These are phyloP conservation scores for Philereme vetulata DNA, from an alignment of 2,888 invertebrate species.

Conservation along the genomic window DNA sequence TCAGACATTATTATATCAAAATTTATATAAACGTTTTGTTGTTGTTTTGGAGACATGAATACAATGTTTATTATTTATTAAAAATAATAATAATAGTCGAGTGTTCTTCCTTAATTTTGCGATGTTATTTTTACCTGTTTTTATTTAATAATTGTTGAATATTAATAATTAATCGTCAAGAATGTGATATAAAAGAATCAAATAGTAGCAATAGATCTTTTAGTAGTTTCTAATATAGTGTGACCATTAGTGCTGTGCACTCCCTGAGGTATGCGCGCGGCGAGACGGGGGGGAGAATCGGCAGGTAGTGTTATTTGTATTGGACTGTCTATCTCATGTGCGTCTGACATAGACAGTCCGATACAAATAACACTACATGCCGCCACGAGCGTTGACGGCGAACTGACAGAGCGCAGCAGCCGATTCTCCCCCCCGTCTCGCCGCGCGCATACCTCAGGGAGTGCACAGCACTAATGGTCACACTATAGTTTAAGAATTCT, in stretches of 20 bases:
- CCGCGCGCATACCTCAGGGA: no score
- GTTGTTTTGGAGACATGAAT: constrained; percentile 38
- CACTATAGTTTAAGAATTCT: constrained; percentile 43
- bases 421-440: no score
- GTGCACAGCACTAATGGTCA: no score
- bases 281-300: no score
- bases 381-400: no score
- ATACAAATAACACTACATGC: no score
- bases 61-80: constrained; percentile 27
- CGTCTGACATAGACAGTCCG: no score
- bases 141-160: constrained; percentile 28
- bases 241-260: no score
- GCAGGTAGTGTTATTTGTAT: no score
- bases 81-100: constrained; percentile 10
- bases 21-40: constrained; percentile 44
- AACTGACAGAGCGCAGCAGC: no score
- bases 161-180: constrained; percentile 52
- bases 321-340: no score
- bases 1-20: constrained; percentile 36
- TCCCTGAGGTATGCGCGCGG: no score
- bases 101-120: constrained; percentile 22
- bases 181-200: constrained; percentile 61
- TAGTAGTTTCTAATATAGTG: constrained; percentile 46
- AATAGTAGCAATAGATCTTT: constrained; percentile 46
- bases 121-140: constrained; percentile 14